phyloP scores from a whole-genome alignment of 2,888 invertebrate genomes.

The Ormia ochracea region DNA sequence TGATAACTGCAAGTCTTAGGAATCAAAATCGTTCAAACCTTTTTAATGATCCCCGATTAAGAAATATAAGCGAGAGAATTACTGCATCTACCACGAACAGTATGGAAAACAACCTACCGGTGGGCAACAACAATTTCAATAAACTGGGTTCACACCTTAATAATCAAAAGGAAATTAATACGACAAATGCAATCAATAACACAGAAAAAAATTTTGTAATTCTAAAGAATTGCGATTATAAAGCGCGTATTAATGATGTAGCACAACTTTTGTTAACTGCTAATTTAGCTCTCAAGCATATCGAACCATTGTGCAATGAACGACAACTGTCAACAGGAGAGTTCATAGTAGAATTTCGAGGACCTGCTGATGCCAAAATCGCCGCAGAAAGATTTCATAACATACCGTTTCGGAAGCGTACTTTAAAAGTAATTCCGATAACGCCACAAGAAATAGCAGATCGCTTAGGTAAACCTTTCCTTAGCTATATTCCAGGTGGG shows the following conservation, averaged over 20 bases:
- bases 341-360: conserved; percentile 91
- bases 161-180: conserved; percentile 9
- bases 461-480: conserved; percentile 72
- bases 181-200: conserved; percentile 33
- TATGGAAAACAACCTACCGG: background rate
- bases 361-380: conserved; percentile 81
- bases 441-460: conserved; percentile 81
- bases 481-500: conserved; percentile 72
- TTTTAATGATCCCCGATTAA: conserved; percentile 66
- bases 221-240: conserved; percentile 85
- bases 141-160: conserved; percentile 44
- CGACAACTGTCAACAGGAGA: conserved; percentile 87
- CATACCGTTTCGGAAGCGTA: conserved; percentile 77
- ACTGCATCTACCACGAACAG: background rate
- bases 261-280: conserved; percentile 88
- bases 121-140: conserved; percentile 19
- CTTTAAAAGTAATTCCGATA: conserved; percentile 75
- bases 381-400: conserved; percentile 71
- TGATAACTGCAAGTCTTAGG: conserved; percentile 19
- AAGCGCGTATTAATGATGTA: conserved; percentile 86
- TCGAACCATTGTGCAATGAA: conserved; percentile 86
- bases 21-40: conserved; percentile 31
- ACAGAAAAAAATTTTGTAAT: conserved; percentile 81
- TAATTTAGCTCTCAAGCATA: conserved; percentile 85
- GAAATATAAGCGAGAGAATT: conserved; percentile 41